Base-by-base conservation (phyloP, 2,888 invertebrate species). In the Polylopha cassiicola region DNA sequence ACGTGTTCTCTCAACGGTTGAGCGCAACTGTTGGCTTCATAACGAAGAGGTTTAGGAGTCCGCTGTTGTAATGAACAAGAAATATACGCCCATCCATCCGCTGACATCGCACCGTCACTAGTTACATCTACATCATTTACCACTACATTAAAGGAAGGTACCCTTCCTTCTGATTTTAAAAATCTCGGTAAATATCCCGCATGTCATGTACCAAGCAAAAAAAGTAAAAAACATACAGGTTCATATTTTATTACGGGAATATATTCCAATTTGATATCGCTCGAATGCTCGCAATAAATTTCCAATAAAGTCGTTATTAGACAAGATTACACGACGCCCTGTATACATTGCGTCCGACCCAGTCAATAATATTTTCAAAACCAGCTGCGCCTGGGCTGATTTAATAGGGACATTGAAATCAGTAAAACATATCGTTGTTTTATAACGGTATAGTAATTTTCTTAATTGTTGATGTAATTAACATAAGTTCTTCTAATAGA, bases 1-100 rank as follows among this genome's bases (percentile, higher is more conserved):
- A 79, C 78, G 74, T 80, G 82, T 76, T 73, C 68, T 49, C 47
- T n/a, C n/a, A n/a, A n/a, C n/a, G n/a, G n/a, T n/a, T n/a, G n/a
- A n/a, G 44, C 51, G 61, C 54, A 50, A 56, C 49, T 55, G 46
- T 48, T 49, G 47, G 53, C 48, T 59, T 46, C 52, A 39, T 36
- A 28, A 38, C 15, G 21, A 28, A 10, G n/a, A 29, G 29, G 23
- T 32, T 37, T 41, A 36, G 41, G 41, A 30, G 34, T 41, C 34
- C 34, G 34, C 18, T 23, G n/a, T n/a, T n/a, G n/a, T n/a, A n/a
- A n/a, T n/a, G n/a, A n/a, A n/a, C n/a, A n/a, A n/a, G n/a, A n/a
- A n/a, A n/a, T n/a, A n/a, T n/a, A n/a, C n/a, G n/a, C n/a, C n/a
- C n/a, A n/a, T n/a, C n/a, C n/a, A n/a, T n/a, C n/a, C n/a, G n/a